Conservation (phyloP, 2,113 vertebrate species). For the Lagenorhynchus albirostris region DNA sequence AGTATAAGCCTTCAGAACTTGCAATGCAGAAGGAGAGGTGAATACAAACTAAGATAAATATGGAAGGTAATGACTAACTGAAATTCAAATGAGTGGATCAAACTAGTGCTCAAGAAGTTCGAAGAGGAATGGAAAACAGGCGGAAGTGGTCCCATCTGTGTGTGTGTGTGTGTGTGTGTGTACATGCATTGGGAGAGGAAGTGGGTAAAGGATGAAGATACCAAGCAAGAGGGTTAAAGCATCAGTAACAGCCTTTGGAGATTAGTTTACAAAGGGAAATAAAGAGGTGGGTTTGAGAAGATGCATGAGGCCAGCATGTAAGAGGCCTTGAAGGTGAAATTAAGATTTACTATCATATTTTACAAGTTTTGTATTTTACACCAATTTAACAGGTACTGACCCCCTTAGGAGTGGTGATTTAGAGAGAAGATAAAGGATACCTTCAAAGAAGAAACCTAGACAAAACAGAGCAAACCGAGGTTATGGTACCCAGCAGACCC, state of each 20-base stretch:
- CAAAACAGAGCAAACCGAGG: not conserved
- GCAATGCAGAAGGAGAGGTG: not conserved
- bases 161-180: no score
- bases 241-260: not conserved
- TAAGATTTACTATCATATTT: not conserved
- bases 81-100: not conserved
- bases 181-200: no score
- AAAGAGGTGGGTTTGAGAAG: not conserved
- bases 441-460: not conserved
- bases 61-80: not conserved
- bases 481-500: fast-evolving
- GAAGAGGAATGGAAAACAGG: not conserved
- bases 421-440: not conserved
- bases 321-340: not conserved
- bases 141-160: no score
- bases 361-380: not conserved
- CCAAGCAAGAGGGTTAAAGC: not conserved
- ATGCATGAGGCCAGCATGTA: not conserved
- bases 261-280: not conserved
- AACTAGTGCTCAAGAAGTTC: not conserved
- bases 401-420: not conserved
- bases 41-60: not conserved
- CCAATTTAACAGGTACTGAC: not conserved
- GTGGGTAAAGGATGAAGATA: not conserved
- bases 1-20: not conserved